Evolutionary conservation across 2,113 vertebrate genomes (phyloP), one percentile per base, ranked within the genome.

Genomic region (Tyrannus savana): DNA sequence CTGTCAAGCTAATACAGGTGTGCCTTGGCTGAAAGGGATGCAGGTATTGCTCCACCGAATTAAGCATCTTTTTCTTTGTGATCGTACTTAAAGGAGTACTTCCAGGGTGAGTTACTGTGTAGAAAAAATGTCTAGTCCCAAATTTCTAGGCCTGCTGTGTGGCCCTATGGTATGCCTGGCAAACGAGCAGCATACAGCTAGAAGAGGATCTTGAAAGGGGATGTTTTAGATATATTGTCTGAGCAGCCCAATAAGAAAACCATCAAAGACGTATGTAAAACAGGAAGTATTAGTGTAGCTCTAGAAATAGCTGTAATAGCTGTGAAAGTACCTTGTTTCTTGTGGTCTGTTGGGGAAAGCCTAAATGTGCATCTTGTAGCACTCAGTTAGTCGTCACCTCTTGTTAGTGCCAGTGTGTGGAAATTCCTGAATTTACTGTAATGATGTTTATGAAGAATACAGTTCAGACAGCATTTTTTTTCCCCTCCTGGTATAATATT

Each of bases 191-290:
- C 16, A 3, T 37, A 0, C 10, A 33, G 0, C 41, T 62, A 25
- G 41, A n/a, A 41, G 19, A 37, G 46, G 22, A 5, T 66, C 6
- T 62, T 60, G 30, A 8, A 79, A 78, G 19, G 35, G 1, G 5
- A 0, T 49, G 13, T 64, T 63, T 47, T 19, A 80, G 59, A n/a
- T 47, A 16, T 3, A 3, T 22, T 47, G 19, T 69, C 77, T 63
- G 58, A 77, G 35, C n/a, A 66, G 18, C 22, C 67, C 33, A 31
- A 11, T 11, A 73, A 35, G 33, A 81, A 76, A 35, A 41, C 68
- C 31, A 24, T 14, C 16, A 46, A 80, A 50, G 0, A 0, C 3
- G 0, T 66, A 4, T 68, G 63, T 80, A n/a, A 33, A 19, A 23
- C 18, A n/a, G 56, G 50, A 74, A 44, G 12, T 66, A 19, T 27